Evolutionary conservation across 2,797 vertebrate genomes (phyloP).

Genomic region (Borostomias antarcticus): DNA sequence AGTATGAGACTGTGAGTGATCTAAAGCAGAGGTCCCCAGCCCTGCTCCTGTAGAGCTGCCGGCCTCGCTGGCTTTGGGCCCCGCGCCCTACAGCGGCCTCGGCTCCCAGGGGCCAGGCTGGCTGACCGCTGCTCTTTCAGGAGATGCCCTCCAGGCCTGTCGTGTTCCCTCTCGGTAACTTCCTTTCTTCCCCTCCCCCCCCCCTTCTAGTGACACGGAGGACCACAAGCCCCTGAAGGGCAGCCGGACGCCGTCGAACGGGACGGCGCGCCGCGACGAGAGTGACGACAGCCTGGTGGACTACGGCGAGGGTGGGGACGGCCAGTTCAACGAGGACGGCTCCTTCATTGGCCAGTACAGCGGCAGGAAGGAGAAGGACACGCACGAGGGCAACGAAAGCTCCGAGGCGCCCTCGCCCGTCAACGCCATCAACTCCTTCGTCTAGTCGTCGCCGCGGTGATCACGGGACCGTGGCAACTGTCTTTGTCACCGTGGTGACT

Average conservation of each 20-base stretch:
- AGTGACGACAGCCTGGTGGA: slow-evolving; percentile 98
- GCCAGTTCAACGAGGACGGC: slow-evolving; percentile 97
- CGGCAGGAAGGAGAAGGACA: slow-evolving; percentile 98
- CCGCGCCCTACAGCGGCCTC: not conserved
- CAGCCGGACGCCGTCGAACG: slow-evolving; percentile 95
- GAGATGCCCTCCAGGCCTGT: not conserved
- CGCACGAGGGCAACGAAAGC: slow-evolving; percentile 96
- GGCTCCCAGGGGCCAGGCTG: slow-evolving; percentile 20
- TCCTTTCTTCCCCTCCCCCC: not conserved
- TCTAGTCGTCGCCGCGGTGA: slow-evolving; percentile 70
- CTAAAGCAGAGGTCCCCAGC: slow-evolving; percentile 47
- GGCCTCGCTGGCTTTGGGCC: too few species aligned
- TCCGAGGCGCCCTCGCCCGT: slow-evolving; percentile 97
- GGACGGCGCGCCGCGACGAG: slow-evolving; percentile 96
- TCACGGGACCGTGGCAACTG: slow-evolving; percentile 31
- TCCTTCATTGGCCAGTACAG: slow-evolving; percentile 99
- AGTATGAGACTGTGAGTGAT: not conserved
- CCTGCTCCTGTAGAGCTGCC: slow-evolving; percentile 1
- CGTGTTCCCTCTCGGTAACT: slow-evolving; percentile 33
- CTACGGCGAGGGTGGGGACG: slow-evolving; percentile 98
- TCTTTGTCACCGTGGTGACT: slow-evolving; percentile 56
- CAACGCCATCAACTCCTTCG: slow-evolving; percentile 99
- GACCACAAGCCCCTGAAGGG: slow-evolving; percentile 98
- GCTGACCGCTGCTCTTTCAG: slow-evolving; percentile 36
- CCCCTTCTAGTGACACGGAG: slow-evolving; percentile 87